These are phyloP conservation scores for Phyllotreta cruciferae DNA, from an alignment of 2,888 invertebrate genomes.

Conservation along the genomic window DNA sequence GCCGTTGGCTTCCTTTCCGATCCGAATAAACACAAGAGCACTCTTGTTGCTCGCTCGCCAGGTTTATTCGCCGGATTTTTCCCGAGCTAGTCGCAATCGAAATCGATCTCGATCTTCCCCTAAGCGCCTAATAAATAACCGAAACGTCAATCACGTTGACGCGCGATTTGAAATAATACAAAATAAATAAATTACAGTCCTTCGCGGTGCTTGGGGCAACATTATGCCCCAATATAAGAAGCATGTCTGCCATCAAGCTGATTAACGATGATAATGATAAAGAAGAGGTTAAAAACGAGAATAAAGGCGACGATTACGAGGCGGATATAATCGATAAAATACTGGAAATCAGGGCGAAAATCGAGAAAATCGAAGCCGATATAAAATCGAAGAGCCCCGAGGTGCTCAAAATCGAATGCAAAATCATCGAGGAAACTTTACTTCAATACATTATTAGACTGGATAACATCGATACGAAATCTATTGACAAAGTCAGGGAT, in stretches of 20 bases:
- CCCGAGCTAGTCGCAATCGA: no score
- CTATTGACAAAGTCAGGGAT: neutral
- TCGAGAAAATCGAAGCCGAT: constrained; percentile 12
- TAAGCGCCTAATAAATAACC: no score
- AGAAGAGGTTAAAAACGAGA: neutral
- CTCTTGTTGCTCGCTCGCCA: no score
- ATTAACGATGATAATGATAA: neutral
- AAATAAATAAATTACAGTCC: no score
- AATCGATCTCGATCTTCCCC: no score
- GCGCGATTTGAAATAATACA: no score
- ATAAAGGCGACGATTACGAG: neutral
- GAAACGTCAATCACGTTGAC: no score
- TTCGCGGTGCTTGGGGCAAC: neutral
- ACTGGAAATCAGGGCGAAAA: neutral
- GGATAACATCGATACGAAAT: constrained; percentile 18
- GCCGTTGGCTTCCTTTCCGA: constrained; percentile 30
- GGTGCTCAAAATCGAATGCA: neutral
- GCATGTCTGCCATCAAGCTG: neutral
- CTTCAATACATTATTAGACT: constrained; percentile 9
- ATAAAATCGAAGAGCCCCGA: constrained; percentile 1
- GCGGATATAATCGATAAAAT: constrained; percentile 4
- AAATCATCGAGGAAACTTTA: constrained; percentile 20
- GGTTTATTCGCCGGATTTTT: no score
- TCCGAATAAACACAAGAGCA: constrained; percentile 26
- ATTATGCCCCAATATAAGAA: constrained; percentile 6